Percentiles rank a stretch among this genome's conserved stretches.
Conservation (phyloP, 2,888 invertebrate genomes). For the Tanytarsus gracilentus region DNA sequence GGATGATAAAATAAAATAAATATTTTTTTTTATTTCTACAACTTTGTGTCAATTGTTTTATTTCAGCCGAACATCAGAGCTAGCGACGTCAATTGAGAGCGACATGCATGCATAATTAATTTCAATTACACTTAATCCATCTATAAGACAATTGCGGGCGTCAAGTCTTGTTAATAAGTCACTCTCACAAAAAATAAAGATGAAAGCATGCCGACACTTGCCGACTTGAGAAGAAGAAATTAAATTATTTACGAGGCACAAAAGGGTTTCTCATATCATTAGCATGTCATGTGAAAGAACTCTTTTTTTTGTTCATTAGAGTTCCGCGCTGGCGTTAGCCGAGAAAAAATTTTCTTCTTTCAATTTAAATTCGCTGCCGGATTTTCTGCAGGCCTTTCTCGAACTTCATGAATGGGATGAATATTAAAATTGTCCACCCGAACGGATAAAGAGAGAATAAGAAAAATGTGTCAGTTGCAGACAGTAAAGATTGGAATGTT, state of each 20-base stretch:
- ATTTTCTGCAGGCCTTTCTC: background rate
- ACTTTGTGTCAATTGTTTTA: background rate
- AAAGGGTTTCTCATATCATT: constrained; percentile 15
- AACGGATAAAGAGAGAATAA: background rate
- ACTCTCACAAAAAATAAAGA: background rate
- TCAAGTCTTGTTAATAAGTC: constrained; percentile 27
- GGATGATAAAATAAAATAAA: background rate
- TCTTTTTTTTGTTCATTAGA: background rate
- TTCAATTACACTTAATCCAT: background rate
- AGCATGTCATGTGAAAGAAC: constrained; percentile 23
- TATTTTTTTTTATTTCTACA: background rate
- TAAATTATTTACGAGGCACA: constrained; percentile 8
- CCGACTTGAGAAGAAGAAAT: background rate
- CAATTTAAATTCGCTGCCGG: background rate
- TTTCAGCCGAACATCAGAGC: background rate
- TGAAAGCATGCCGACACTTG: background rate
- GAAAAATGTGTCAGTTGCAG: constrained; percentile 13
- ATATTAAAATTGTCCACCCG: background rate
- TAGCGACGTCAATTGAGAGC: background rate
- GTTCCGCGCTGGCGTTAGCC: background rate
- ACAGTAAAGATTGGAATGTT: constrained; percentile 17
- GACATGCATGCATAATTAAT: constrained; percentile 18
- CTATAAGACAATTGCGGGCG: constrained; percentile 5
- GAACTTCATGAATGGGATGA: background rate
- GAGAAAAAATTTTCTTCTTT: background rate